Evolutionary conservation across 2,888 invertebrate species (phyloP).

Genomic region (Tipula lateralis): DNA sequence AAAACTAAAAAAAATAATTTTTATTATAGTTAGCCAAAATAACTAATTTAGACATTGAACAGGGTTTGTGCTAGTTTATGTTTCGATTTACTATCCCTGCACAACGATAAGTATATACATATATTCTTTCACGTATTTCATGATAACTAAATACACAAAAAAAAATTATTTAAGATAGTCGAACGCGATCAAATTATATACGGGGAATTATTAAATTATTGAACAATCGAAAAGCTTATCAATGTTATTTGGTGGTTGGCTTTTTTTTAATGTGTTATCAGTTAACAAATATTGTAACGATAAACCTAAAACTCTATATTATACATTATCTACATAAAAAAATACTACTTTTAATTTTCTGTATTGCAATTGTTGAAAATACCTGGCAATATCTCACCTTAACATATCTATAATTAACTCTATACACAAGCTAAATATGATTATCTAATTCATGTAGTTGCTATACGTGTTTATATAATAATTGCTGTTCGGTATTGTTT

Average conservation of each 20-base stretch:
- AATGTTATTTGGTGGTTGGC: neutral
- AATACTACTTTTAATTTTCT: neutral
- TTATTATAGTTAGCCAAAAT: neutral
- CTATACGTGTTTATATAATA: slow-evolving; percentile 24
- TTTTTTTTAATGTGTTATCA: neutral
- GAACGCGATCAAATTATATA: neutral
- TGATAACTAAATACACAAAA: neutral
- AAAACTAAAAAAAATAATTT: neutral
- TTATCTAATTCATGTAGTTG: slow-evolving; percentile 24
- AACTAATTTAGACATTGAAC: neutral
- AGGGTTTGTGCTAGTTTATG: neutral
- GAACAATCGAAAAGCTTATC: slow-evolving; percentile 14
- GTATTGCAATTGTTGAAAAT: slow-evolving; percentile 9
- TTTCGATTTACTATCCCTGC: neutral
- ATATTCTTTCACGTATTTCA: neutral
- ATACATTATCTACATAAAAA: neutral
- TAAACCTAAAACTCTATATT: neutral
- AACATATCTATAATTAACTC: slow-evolving; percentile 19
- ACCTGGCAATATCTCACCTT: slow-evolving; percentile 1
- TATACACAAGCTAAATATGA: slow-evolving; percentile 19
- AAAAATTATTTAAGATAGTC: neutral
- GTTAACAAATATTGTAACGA: neutral
- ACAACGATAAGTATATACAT: neutral
- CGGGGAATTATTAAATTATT: neutral
- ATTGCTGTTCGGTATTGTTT: slow-evolving; percentile 9